Percentiles rank a stretch among this genome's conserved stretches.
These are phyloP conservation scores for Anolis sagrei DNA, from an alignment of 2,113 vertebrate genomes.

Conservation along the genomic window DNA sequence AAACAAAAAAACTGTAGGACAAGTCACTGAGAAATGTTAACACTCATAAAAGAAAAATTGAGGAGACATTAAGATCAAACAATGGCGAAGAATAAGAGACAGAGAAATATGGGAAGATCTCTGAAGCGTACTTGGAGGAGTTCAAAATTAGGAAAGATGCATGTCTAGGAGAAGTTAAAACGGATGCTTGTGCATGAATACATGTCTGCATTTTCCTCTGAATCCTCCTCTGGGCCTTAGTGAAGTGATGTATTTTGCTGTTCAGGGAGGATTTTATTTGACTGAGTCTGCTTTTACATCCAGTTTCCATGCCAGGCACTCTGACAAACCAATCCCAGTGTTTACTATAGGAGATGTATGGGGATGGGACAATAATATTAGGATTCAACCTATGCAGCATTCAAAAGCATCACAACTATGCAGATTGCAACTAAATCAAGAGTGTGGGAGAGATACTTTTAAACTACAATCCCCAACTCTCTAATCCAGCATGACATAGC, in stretches of 20 bases:
- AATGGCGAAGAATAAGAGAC: neutral
- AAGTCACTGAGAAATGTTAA: neutral
- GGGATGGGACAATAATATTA: neutral
- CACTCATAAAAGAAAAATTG: neutral
- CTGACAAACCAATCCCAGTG: neutral
- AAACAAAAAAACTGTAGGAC: too few relatives aligned
- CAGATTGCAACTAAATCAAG: too few relatives aligned
- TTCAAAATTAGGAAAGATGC: neutral
- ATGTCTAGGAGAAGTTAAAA: neutral
- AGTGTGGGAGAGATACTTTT: too few relatives aligned
- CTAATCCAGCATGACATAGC: too few relatives aligned
- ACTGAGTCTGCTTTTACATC: conserved; percentile 19
- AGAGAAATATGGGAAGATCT: neutral
- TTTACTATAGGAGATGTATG: conserved; percentile 15
- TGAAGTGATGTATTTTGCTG: neutral
- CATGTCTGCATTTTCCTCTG: neutral
- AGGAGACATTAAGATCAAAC: neutral
- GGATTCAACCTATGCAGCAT: too few relatives aligned
- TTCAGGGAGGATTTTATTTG: neutral
- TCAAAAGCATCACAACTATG: too few relatives aligned
- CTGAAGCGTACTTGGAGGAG: neutral
- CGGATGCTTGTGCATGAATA: neutral
- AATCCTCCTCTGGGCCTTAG: neutral
- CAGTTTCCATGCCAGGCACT: conserved; percentile 8
- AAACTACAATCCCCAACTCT: too few relatives aligned